phyloP scores from a whole-genome alignment of 2,113 vertebrate genomes.

The Nerophis ophidion region DNA sequence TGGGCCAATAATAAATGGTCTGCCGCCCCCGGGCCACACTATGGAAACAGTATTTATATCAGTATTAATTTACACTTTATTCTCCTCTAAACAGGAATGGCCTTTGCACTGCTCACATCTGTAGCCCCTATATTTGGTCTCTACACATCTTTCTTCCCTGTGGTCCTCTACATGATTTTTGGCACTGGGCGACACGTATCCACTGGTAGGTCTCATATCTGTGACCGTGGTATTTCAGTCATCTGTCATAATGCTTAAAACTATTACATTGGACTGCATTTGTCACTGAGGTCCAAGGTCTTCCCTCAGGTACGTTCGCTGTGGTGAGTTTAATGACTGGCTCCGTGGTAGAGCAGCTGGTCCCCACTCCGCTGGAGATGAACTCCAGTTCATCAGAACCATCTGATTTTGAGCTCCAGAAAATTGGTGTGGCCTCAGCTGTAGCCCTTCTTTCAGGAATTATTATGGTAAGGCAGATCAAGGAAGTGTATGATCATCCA shows the following conservation, averaged over 20 bases:
- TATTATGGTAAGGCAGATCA: constrained; percentile 72
- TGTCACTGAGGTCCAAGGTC: constrained; percentile 1
- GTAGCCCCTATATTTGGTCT: constrained; percentile 89
- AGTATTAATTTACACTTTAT: background rate
- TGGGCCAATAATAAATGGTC: too few species aligned
- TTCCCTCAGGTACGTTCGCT: constrained; percentile 81
- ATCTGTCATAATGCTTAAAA: background rate
- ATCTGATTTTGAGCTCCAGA: constrained; percentile 72
- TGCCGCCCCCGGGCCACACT: too few species aligned
- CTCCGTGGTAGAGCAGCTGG: constrained; percentile 81
- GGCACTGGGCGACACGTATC: constrained; percentile 87
- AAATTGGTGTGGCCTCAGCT: constrained; percentile 80
- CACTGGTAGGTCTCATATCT: constrained; percentile 72
- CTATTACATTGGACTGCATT: background rate
- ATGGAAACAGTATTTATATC: too few species aligned
- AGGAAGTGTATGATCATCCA: background rate
- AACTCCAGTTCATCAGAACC: constrained; percentile 70
- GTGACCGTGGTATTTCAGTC: background rate
- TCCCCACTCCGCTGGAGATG: constrained; percentile 70
- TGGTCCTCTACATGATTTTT: constrained; percentile 83
- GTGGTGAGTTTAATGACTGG: constrained; percentile 89
- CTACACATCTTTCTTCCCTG: constrained; percentile 89
- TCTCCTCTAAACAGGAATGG: constrained; percentile 75
- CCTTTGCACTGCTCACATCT: constrained; percentile 86
- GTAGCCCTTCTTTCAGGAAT: constrained; percentile 82